These are phyloP conservation scores for Equus przewalskii DNA, from an alignment of 2,113 vertebrate genomes.

Conservation along the genomic window DNA sequence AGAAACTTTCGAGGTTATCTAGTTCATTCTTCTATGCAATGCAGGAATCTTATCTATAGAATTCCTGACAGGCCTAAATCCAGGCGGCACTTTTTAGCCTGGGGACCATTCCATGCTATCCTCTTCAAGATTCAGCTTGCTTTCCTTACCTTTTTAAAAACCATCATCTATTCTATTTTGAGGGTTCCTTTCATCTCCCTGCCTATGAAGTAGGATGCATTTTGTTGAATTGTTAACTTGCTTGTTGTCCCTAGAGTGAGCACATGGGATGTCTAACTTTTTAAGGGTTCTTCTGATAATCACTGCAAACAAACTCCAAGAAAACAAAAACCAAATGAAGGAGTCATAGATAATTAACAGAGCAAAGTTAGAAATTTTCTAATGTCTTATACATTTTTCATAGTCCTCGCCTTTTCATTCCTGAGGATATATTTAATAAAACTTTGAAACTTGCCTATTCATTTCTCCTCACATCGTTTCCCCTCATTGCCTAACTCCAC, in stretches of 20 bases:
- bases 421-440: constrained; percentile 47
- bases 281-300: constrained; percentile 48
- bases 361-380: constrained; percentile 33
- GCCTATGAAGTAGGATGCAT: background rate
- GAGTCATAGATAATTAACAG: constrained; percentile 20
- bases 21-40: constrained; percentile 36
- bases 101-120: background rate
- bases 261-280: constrained; percentile 1
- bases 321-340: constrained; percentile 40
- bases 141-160: constrained; percentile 26
- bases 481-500: background rate
- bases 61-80: background rate
- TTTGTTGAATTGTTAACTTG: constrained; percentile 23
- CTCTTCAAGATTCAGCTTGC: background rate
- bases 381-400: constrained; percentile 56
- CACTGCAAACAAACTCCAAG: background rate
- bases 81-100: background rate
- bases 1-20: constrained; percentile 28
- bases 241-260: constrained; percentile 33
- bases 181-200: background rate
- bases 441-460: constrained; percentile 18
- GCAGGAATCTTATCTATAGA: background rate
- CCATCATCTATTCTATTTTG: background rate
- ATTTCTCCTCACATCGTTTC: constrained; percentile 21
- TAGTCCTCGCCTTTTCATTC: constrained; percentile 41